phyloP scores from a whole-genome alignment of 2,797 vertebrate genomes.

The Cuniculus paca region DNA sequence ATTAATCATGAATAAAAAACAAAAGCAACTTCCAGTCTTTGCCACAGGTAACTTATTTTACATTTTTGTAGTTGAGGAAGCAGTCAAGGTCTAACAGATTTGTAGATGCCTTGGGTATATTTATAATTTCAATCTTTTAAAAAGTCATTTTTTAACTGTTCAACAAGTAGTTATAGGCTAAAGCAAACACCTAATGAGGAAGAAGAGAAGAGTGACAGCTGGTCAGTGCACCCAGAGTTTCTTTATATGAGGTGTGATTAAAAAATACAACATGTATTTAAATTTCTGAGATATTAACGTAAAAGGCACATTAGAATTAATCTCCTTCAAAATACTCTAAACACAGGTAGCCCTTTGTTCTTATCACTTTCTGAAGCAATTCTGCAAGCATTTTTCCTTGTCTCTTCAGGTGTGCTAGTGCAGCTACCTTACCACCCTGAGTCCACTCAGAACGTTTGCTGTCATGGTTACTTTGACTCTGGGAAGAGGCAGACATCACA shows the following conservation, averaged over 20 bases:
- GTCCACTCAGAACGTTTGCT: not conserved
- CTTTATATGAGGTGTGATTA: not conserved
- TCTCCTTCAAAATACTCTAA: not conserved
- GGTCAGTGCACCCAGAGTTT: not conserved
- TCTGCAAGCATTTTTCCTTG: not conserved
- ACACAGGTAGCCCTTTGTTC: not conserved
- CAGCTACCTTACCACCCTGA: not conserved
- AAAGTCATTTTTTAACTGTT: conserved; percentile 17
- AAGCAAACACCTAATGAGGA: not conserved
- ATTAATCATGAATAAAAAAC: not conserved
- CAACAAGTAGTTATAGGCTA: not conserved
- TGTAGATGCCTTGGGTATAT: not conserved
- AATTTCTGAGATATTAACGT: not conserved
- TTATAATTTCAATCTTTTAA: not conserved
- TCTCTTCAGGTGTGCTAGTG: not conserved
- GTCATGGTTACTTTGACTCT: not conserved
- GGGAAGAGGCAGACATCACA: not conserved
- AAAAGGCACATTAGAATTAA: not conserved
- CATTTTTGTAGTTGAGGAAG: conserved; percentile 44
- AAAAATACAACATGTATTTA: not conserved
- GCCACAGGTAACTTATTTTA: not conserved
- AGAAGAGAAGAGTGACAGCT: not conserved
- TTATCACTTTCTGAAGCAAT: not conserved
- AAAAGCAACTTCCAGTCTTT: conserved; percentile 26
- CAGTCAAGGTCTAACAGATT: not conserved